Percentiles rank a stretch among this genome's conserved stretches.
These are phyloP conservation scores for Helicolenus hilgendorfi DNA, from an alignment of 2,797 vertebrate species.

Conservation along the genomic window DNA sequence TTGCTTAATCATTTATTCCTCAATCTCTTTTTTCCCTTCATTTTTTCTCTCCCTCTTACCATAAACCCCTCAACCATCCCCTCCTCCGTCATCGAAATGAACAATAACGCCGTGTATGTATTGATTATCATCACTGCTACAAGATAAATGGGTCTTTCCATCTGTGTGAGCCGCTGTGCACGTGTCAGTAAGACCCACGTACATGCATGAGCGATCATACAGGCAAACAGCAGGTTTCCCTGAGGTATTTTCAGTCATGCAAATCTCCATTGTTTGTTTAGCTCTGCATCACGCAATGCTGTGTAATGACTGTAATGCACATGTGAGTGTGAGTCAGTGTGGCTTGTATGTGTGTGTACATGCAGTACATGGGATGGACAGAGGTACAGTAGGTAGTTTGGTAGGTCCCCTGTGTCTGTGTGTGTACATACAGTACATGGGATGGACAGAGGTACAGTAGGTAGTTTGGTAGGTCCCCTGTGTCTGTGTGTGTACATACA, in stretches of 20 bases:
- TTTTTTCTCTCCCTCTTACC: neutral
- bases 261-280: slow-evolving; percentile 25
- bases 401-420: no score
- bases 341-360: neutral
- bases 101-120: neutral
- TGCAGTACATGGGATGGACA: neutral
- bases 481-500: no score
- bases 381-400: neutral
- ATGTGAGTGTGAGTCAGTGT: neutral
- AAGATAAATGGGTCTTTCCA: neutral
- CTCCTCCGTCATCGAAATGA: neutral
- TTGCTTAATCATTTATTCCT: neutral
- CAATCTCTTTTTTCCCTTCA: neutral
- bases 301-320: neutral
- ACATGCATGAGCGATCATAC: neutral
- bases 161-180: neutral
- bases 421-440: no score
- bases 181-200: neutral
- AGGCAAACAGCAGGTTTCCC: slow-evolving; percentile 17
- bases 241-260: slow-evolving; percentile 25
- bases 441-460: no score
- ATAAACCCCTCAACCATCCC: neutral
- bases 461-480: no score
- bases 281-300: slow-evolving; percentile 18
- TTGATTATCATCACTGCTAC: neutral